A percentile compares a stretch with the other conserved stretches of the same genome.
These are phyloP conservation scores for Sebastes ruberrimus DNA, from an alignment of 2,797 vertebrate genomes.

Conservation along the genomic window DNA sequence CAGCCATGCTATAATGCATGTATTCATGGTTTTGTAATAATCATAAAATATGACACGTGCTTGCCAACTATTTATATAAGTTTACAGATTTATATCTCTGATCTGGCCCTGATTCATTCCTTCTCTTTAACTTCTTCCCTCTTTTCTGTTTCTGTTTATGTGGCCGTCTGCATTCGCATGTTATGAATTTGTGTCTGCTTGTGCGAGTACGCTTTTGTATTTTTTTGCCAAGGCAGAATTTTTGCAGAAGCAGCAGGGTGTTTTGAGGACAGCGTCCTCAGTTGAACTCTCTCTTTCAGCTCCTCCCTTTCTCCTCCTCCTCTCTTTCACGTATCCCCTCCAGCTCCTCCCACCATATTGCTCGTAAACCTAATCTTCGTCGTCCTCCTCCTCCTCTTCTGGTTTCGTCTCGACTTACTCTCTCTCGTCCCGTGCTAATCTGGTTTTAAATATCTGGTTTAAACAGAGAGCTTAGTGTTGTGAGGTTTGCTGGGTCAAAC, in stretches of 20 bases:
- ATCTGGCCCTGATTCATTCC: fast-evolving
- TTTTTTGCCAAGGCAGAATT: conserved; percentile 3
- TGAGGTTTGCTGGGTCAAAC: neutral
- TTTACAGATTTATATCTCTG: conserved; percentile 5
- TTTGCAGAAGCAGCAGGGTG: conserved; percentile 13
- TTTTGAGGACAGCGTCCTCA: conserved; percentile 59
- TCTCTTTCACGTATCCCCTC: conserved; percentile 3
- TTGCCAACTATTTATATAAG: neutral
- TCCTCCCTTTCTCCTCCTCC: conserved; percentile 19
- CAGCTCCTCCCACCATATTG: conserved; percentile 19
- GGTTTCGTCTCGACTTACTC: conserved; percentile 14
- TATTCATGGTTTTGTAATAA: conserved; percentile 12
- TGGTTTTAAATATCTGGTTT: conserved; percentile 12
- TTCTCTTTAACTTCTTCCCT: neutral
- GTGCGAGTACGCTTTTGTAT: neutral
- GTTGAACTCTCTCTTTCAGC: conserved; percentile 45
- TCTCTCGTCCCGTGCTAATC: neutral
- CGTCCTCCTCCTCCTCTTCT: conserved; percentile 22
- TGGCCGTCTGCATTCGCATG: neutral
- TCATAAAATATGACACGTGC: neutral
- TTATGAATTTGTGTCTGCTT: neutral
- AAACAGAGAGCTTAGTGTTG: neutral
- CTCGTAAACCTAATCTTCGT: neutral
- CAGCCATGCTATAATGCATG: neutral
- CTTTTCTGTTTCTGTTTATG: conserved; percentile 4